Evolutionary conservation across 2,797 vertebrate genomes (phyloP).

Genomic region (Mionectes olivaceus): DNA sequence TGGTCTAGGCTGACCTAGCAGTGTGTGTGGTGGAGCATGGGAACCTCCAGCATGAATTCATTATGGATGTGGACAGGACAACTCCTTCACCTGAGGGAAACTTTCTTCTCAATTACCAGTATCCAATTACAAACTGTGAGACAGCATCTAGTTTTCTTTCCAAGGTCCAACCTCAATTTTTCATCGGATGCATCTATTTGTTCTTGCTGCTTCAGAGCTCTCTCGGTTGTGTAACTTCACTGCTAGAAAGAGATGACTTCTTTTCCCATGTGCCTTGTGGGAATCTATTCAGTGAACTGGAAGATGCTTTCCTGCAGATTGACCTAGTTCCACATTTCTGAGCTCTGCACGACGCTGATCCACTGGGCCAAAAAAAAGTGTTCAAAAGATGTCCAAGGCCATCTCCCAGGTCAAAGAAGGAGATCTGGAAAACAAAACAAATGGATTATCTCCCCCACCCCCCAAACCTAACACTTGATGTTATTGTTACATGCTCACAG

Average conservation of each 20-base stretch:
- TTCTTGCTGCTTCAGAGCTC: neutral
- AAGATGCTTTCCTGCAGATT: neutral
- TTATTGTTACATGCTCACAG: neutral
- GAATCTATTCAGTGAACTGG: neutral
- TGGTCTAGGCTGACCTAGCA: neutral
- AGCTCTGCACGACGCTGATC: neutral
- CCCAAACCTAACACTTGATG: neutral
- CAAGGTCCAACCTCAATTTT: neutral
- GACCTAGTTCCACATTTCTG: neutral
- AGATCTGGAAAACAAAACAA: conserved; percentile 1
- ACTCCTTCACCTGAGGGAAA: neutral
- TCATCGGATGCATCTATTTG: neutral
- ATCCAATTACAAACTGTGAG: neutral
- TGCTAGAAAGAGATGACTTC: neutral
- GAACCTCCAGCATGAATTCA: neutral
- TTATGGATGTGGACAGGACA: neutral
- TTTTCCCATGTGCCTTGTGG: neutral
- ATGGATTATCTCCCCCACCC: neutral
- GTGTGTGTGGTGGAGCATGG: accelerated
- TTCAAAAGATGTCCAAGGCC: neutral
- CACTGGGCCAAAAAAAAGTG: neutral
- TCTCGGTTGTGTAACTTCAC: neutral
- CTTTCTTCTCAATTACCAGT: neutral
- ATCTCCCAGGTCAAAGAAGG: neutral
- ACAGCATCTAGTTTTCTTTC: neutral